These are phyloP conservation scores for Chaetura pelagica DNA, from an alignment of 2,113 vertebrate species.

Conservation along the genomic window DNA sequence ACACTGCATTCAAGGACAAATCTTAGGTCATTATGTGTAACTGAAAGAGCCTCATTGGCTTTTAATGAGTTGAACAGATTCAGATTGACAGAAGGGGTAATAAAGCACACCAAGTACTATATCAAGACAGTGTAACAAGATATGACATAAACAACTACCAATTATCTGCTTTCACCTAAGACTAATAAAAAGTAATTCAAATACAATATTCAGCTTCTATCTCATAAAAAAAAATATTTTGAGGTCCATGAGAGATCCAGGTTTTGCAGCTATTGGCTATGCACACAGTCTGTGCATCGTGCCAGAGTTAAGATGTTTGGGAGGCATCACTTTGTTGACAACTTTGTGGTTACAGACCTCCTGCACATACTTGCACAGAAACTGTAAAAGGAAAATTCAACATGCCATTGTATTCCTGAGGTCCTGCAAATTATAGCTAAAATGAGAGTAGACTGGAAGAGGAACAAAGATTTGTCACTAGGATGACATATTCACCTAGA, in stretches of 20 bases:
- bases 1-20: background rate
- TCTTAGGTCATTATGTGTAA: background rate
- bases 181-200: conserved; percentile 37
- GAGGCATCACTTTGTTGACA: background rate
- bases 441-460: background rate
- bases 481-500: background rate
- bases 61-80: background rate
- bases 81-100: background rate
- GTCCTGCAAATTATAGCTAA: background rate
- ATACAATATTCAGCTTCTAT: background rate
- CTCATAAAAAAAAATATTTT: background rate
- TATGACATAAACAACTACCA: background rate
- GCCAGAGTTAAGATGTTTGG: background rate
- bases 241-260: background rate
- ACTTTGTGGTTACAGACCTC: conserved; percentile 29
- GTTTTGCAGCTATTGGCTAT: background rate
- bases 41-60: background rate
- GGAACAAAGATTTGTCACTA: background rate
- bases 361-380: background rate
- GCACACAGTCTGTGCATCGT: background rate
- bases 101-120: background rate
- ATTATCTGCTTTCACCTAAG: conserved; percentile 10
- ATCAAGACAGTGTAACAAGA: background rate
- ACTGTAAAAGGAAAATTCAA: background rate
- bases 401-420: background rate